A percentile compares a stretch with the other conserved stretches of the same genome.
phyloP scores from a whole-genome alignment of 92 coral and sea anemone genomes.

The Epizoanthus illoricatus region DNA sequence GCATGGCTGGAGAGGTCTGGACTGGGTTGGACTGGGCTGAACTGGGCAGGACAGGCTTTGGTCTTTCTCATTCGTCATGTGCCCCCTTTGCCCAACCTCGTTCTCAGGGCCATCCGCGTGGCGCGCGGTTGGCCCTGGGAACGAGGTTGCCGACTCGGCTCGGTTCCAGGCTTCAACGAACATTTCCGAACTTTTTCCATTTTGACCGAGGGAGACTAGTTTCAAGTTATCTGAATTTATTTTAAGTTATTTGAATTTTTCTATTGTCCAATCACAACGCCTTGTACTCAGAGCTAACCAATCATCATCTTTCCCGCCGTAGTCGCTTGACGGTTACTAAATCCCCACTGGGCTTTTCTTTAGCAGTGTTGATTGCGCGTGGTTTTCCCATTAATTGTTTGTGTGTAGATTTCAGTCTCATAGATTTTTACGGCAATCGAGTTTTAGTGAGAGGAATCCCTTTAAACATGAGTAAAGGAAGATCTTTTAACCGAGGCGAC shows the following conservation, averaged over 20 bases:
- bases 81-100: too few species aligned
- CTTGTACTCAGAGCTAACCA: background rate
- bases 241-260: background rate
- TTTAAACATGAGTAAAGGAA: slow-evolving; percentile 31
- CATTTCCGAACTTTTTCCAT: background rate
- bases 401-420: slow-evolving; percentile 10
- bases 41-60: too few species aligned
- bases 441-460: background rate
- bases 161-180: slow-evolving; percentile 2
- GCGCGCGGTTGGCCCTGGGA: too few species aligned
- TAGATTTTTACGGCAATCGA: background rate
- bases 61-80: too few species aligned
- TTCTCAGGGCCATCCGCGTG: too few species aligned
- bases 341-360: slow-evolving; percentile 26
- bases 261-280: slow-evolving; percentile 22
- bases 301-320: slow-evolving; percentile 37
- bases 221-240: background rate
- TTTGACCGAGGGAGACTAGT: slow-evolving; percentile 10
- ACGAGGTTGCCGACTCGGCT: slow-evolving; percentile 24
- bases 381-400: background rate
- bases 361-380: slow-evolving; percentile 26
- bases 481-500: slow-evolving; percentile 60
- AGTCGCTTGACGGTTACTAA: slow-evolving; percentile 26
- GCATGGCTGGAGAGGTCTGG: too few species aligned
- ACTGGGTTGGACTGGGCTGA: too few species aligned